These are phyloP conservation scores for Drepanosiphum platanoidis DNA, from an alignment of 2,888 invertebrate genomes.

Conservation along the genomic window DNA sequence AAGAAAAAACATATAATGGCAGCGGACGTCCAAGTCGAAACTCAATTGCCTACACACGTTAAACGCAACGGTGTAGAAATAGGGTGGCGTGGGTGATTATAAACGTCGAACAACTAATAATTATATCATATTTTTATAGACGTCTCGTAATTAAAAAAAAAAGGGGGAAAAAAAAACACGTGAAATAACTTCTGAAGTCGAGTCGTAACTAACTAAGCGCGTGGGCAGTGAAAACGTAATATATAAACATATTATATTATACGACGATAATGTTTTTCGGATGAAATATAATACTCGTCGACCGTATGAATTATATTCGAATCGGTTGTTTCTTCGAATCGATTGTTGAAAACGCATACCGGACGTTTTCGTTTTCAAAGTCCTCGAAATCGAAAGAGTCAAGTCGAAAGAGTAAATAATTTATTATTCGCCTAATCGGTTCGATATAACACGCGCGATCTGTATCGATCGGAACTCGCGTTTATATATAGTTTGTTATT, in stretches of 20 bases:
- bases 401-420: background rate
- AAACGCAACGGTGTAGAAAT: conserved; percentile 10
- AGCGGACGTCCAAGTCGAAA: background rate
- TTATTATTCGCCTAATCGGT: too few species aligned
- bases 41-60: conserved; percentile 5
- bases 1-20: background rate
- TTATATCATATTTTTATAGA: conserved; percentile 31
- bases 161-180: conserved; percentile 9
- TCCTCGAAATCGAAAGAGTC: background rate
- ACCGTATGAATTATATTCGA: too few species aligned
- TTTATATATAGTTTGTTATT: too few species aligned
- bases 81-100: conserved; percentile 41
- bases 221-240: conserved; percentile 16
- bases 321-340: background rate
- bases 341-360: background rate
- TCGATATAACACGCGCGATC: too few species aligned
- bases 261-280: background rate
- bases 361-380: background rate
- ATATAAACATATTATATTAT: too few species aligned
- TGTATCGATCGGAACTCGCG: too few species aligned
- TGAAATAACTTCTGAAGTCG: conserved; percentile 18
- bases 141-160: conserved; percentile 35
- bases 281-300: background rate
- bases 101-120: conserved; percentile 33
- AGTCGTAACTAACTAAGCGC: too few species aligned